A percentile compares a stretch with the other conserved stretches of the same genome.
These are phyloP conservation scores for Pinna nobilis DNA, from an alignment of 1,140 invertebrate species.

Conservation along the genomic window DNA sequence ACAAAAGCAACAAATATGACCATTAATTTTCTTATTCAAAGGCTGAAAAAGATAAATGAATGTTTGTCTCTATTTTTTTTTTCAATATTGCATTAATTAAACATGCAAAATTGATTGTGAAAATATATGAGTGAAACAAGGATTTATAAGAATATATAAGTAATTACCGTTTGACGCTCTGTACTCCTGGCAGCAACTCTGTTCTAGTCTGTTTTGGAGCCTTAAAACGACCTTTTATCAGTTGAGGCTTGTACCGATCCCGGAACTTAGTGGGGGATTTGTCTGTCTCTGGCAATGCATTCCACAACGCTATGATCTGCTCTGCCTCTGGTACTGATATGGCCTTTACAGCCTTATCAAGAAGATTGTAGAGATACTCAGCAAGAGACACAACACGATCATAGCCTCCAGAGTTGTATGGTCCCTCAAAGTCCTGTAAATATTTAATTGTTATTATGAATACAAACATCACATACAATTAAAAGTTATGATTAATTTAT, in stretches of 20 bases:
- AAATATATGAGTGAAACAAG: no score
- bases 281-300: neutral
- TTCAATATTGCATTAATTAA: neutral
- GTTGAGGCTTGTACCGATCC: neutral
- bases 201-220: neutral
- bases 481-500: no score
- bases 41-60: neutral
- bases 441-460: no score
- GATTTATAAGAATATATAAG: neutral
- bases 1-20: neutral
- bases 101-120: no score
- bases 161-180: neutral
- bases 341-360: neutral
- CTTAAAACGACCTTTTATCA: neutral
- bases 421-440: neutral
- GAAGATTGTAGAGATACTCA: constrained; percentile 2
- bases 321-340: constrained; percentile 2
- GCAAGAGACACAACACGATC: constrained; percentile 3
- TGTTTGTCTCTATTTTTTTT: neutral
- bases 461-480: no score
- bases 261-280: constrained; percentile 3
- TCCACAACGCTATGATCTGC: neutral
- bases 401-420: constrained; percentile 4
- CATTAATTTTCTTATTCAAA: neutral
- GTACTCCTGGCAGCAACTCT: neutral